phyloP scores from a whole-genome alignment of 1,140 invertebrate genomes.

The Drosophila virilis region DNA sequence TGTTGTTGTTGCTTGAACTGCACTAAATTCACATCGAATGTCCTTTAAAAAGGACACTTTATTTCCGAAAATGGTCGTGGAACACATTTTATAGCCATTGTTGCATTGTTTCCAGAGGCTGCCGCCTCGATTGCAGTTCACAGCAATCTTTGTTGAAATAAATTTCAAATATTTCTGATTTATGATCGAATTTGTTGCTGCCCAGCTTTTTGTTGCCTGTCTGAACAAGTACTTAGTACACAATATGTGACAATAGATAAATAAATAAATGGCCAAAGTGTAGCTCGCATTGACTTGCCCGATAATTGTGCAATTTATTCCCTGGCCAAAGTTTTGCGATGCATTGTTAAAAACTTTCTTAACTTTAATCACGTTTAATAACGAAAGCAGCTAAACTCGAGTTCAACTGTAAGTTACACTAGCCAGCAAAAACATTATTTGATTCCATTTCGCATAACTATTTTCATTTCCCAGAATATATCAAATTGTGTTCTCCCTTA shows the following conservation, averaged over 20 bases:
- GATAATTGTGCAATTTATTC: slow-evolving; percentile 34
- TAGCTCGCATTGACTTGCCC: slow-evolving; percentile 8
- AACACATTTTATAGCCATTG: slow-evolving; percentile 9
- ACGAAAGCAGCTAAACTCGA: too few relatives aligned
- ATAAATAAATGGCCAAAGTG: slow-evolving; percentile 26
- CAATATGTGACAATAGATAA: slow-evolving; percentile 36
- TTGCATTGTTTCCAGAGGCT: slow-evolving; percentile 29
- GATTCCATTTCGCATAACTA: too few relatives aligned
- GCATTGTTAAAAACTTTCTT: slow-evolving; percentile 10
- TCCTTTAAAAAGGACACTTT: slow-evolving; percentile 70
- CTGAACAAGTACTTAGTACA: slow-evolving; percentile 29
- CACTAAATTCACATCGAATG: slow-evolving; percentile 13
- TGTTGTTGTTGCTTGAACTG: slow-evolving; percentile 9
- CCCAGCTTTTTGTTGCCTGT: slow-evolving; percentile 8
- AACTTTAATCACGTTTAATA: too few relatives aligned
- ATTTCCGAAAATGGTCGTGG: slow-evolving; percentile 33
- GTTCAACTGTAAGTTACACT: too few relatives aligned
- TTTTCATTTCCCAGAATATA: too few relatives aligned
- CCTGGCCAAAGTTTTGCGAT: slow-evolving; percentile 6
- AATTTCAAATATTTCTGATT: slow-evolving; percentile 76
- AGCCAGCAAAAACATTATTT: too few relatives aligned
- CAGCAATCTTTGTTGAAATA: slow-evolving; percentile 76
- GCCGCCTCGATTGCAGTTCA: slow-evolving; percentile 25
- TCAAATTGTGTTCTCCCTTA: too few relatives aligned
- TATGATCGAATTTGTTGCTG: slow-evolving; percentile 49